These are phyloP conservation scores for Neofelis nebulosa DNA, from an alignment of 2,113 vertebrate genomes.

Conservation along the genomic window DNA sequence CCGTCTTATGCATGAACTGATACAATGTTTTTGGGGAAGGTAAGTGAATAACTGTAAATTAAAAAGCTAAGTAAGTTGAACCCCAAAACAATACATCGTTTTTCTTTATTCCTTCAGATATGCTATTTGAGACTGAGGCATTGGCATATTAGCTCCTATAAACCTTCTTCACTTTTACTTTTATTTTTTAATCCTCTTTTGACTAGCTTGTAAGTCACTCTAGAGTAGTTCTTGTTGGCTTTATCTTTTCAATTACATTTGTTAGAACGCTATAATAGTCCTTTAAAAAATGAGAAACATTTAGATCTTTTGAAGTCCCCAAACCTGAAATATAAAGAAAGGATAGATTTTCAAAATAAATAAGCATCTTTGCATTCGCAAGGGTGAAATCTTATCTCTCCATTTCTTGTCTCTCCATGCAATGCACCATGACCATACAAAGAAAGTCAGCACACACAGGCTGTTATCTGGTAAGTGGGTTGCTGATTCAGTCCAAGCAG, in stretches of 20 bases:
- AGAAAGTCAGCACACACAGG: too few species aligned
- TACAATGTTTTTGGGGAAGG: neutral
- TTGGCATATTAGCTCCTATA: neutral
- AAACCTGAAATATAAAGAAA: neutral
- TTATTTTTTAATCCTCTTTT: neutral
- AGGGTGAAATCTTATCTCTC: neutral
- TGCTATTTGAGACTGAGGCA: neutral
- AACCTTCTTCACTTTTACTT: neutral
- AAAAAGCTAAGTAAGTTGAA: neutral
- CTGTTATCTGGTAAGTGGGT: neutral
- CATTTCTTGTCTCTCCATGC: neutral
- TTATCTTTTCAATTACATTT: neutral
- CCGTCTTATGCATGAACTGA: neutral
- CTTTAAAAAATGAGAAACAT: neutral
- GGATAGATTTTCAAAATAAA: neutral
- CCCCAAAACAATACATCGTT: neutral
- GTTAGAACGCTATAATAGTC: neutral
- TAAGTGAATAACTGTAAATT: neutral
- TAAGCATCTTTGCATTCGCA: neutral
- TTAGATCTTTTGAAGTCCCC: neutral
- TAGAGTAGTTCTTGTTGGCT: neutral
- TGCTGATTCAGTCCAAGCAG: neutral
- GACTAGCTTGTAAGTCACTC: neutral
- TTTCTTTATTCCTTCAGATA: neutral
- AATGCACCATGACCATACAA: neutral